A percentile compares a stretch with the other conserved stretches of the same genome.
phyloP scores from a whole-genome alignment of 2,888 invertebrate genomes.

The Euclidia mi region DNA sequence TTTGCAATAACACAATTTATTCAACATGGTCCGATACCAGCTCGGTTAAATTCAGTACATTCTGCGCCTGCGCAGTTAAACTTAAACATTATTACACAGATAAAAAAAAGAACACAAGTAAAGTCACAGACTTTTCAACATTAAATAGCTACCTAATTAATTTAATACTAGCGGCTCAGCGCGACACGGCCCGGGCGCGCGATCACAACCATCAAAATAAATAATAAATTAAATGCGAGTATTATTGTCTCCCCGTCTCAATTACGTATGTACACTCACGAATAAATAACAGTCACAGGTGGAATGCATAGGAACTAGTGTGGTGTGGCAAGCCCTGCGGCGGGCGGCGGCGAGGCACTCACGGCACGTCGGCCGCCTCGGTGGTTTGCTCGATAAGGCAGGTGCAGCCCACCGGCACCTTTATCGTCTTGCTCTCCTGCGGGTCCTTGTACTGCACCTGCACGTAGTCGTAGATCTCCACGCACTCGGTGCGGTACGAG shows the following conservation, averaged over 20 bases:
- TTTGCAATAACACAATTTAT: constrained; percentile 29
- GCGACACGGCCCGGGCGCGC: constrained; percentile 14
- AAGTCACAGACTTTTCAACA: constrained; percentile 27
- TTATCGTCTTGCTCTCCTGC: constrained; percentile 47
- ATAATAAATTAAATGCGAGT: constrained; percentile 54
- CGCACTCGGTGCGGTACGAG: constrained; percentile 75
- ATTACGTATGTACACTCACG: constrained; percentile 29
- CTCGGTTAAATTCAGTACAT: constrained; percentile 33
- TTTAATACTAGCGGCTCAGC: constrained; percentile 25
- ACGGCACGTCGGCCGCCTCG: constrained; percentile 44
- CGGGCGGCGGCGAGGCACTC: constrained; percentile 23
- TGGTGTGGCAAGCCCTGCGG: constrained; percentile 10
- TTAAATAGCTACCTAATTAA: constrained; percentile 42
- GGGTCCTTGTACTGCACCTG: constrained; percentile 70
- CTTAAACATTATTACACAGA: constrained; percentile 26
- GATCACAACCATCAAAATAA: constrained; percentile 52
- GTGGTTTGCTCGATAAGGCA: constrained; percentile 74
- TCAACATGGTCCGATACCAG: constrained; percentile 49
- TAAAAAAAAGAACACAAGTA: constrained; percentile 24
- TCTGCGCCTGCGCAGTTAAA: constrained; percentile 50
- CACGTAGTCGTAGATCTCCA: constrained; percentile 81
- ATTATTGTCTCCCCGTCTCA: constrained; percentile 19
- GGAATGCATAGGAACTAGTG: constrained; percentile 62
- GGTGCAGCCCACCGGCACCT: constrained; percentile 82
- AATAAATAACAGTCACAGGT: constrained; percentile 51